Evolutionary conservation across 2,797 vertebrate genomes (phyloP).

Genomic region (Sarcophilus harrisii): DNA sequence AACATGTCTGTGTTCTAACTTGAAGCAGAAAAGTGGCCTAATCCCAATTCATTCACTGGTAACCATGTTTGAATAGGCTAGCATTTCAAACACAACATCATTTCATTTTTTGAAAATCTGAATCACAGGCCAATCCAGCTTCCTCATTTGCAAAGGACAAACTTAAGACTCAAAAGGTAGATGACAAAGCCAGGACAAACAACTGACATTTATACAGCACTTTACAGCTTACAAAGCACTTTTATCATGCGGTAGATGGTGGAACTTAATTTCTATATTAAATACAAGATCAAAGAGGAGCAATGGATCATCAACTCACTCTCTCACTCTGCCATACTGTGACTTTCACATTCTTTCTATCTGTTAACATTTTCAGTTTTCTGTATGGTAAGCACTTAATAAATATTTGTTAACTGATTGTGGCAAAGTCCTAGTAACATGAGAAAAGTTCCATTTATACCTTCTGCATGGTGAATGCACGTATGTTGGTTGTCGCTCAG

Average conservation of each 20-base stretch:
- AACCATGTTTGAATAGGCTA: slow-evolving; percentile 41
- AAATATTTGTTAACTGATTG: neutral
- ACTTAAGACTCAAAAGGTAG: neutral
- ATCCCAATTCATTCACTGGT: neutral
- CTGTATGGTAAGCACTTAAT: neutral
- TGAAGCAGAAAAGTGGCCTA: neutral
- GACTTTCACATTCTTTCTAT: neutral
- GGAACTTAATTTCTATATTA: neutral
- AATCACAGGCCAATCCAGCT: slow-evolving; percentile 24
- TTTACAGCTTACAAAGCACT: neutral
- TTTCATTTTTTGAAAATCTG: slow-evolving; percentile 58
- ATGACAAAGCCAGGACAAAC: neutral
- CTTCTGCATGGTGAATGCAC: slow-evolving; percentile 97
- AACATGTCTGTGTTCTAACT: neutral
- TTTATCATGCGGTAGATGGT: neutral
- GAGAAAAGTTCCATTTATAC: slow-evolving; percentile 83
- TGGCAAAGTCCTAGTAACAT: neutral
- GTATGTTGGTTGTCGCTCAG: slow-evolving; percentile 99
- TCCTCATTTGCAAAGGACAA: neutral
- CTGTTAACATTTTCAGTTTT: neutral
- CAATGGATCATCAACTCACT: neutral
- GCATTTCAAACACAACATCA: slow-evolving; percentile 43
- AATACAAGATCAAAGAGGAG: neutral
- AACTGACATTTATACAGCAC: neutral
- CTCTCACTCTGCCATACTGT: neutral